A percentile compares a stretch with the other conserved stretches of the same genome.
Evolutionary conservation across 2,888 invertebrate species (phyloP).

Genomic region (Clostera curtula): DNA sequence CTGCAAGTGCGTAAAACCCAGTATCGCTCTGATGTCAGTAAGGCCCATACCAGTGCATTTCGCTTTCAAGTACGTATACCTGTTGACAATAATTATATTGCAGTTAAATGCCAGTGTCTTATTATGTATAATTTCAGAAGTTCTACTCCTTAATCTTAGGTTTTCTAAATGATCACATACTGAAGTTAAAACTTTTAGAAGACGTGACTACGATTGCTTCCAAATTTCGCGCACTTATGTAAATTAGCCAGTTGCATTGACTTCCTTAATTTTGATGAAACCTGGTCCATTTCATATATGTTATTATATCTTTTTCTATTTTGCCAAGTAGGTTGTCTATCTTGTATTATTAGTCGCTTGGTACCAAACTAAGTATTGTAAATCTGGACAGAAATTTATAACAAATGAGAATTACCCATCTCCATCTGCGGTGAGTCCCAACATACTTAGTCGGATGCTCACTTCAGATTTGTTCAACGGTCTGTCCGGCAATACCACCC

Average conservation of each 20-base stretch:
- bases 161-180: too few relatives aligned
- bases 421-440: conserved; percentile 65
- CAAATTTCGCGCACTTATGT: not conserved
- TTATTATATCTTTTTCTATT: too few relatives aligned
- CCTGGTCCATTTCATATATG: too few relatives aligned
- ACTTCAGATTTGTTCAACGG: conserved; percentile 42
- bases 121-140: too few relatives aligned
- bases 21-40: conserved; percentile 67
- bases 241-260: too few relatives aligned
- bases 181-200: not conserved
- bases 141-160: too few relatives aligned
- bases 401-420: too few relatives aligned
- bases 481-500: conserved; percentile 18
- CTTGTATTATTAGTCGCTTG: conserved; percentile 2
- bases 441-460: conserved; percentile 43
- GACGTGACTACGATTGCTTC: too few relatives aligned
- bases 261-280: too few relatives aligned
- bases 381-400: too few relatives aligned
- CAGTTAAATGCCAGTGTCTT: too few relatives aligned
- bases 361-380: too few relatives aligned
- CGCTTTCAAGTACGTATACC: conserved; percentile 76
- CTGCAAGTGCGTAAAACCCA: conserved; percentile 69
- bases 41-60: conserved; percentile 61
- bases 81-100: conserved; percentile 16
- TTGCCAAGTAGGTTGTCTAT: not conserved